phyloP scores from a whole-genome alignment of 2,797 vertebrate genomes.

The Platyrinchus mystaceus region DNA sequence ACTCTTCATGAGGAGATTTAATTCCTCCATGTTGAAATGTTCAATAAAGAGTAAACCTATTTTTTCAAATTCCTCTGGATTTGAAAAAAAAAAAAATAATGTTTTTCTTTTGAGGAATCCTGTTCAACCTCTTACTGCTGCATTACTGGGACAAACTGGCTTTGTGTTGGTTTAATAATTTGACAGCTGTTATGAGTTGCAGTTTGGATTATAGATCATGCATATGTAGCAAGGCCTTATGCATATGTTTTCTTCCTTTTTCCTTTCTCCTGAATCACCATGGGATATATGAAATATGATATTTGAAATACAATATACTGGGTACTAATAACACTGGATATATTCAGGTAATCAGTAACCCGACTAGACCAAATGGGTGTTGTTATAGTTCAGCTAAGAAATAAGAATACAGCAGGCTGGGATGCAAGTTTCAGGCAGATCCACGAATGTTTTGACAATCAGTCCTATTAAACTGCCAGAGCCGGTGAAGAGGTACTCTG shows the following conservation, averaged over 20 bases:
- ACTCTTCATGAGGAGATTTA: background rate
- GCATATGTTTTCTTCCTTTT: background rate
- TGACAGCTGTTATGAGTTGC: background rate
- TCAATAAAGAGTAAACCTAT: background rate
- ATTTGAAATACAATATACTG: background rate
- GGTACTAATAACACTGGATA: background rate
- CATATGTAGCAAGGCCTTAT: background rate
- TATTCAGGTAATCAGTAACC: background rate
- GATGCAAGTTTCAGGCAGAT: background rate
- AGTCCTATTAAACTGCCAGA: background rate
- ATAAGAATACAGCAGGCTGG: background rate
- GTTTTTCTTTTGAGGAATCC: background rate
- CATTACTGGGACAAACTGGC: background rate
- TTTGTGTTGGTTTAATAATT: background rate
- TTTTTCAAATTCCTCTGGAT: background rate
- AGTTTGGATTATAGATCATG: background rate
- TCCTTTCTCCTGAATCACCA: background rate
- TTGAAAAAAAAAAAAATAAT: background rate
- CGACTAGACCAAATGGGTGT: background rate
- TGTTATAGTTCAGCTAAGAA: background rate
- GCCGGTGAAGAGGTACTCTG: background rate
- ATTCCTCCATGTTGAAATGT: background rate
- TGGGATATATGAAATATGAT: fast-evolving
- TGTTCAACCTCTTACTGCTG: background rate
- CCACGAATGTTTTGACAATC: background rate